A percentile compares a stretch with the other conserved stretches of the same genome.
Evolutionary conservation across 2,888 invertebrate genomes (phyloP).

Genomic region (Xylota sylvarum): DNA sequence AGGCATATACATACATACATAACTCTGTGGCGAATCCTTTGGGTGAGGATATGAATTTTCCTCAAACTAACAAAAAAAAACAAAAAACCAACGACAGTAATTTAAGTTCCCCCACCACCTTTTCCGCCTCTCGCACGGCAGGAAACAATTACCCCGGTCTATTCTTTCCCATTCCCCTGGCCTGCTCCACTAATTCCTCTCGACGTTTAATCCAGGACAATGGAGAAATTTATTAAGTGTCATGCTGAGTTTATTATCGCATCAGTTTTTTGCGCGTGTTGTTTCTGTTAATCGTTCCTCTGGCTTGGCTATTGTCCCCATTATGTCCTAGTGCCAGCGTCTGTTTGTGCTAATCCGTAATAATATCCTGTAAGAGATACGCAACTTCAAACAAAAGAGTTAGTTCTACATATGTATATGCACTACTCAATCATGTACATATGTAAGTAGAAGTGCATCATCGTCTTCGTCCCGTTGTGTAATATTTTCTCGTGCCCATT

Average conservation of each 20-base stretch:
- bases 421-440: not conserved
- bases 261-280: constrained; percentile 45
- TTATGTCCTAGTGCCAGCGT: constrained; percentile 40
- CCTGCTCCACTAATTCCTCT: constrained; percentile 62
- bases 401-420: constrained; percentile 50
- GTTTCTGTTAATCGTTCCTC: constrained; percentile 60
- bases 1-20: constrained; percentile 16
- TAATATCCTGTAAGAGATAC: constrained; percentile 58
- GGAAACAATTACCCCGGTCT: constrained; percentile 64
- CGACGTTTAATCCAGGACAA: constrained; percentile 72
- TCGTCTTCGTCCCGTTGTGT: not conserved
- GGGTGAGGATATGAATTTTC: constrained; percentile 15
- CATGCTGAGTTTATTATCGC: constrained; percentile 69
- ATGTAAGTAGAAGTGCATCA: not conserved
- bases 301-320: constrained; percentile 70
- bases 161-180: constrained; percentile 29
- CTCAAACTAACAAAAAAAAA: not conserved
- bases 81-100: constrained; percentile 37
- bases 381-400: constrained; percentile 51
- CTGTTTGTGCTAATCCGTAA: constrained; percentile 44
- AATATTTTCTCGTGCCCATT: constrained; percentile 5
- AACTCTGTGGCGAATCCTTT: constrained; percentile 15
- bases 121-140: constrained; percentile 14
- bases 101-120: constrained; percentile 37
- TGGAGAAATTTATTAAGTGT: constrained; percentile 71